phyloP scores from a whole-genome alignment of 2,888 invertebrate genomes.

The Camptogramma bilineatum region DNA sequence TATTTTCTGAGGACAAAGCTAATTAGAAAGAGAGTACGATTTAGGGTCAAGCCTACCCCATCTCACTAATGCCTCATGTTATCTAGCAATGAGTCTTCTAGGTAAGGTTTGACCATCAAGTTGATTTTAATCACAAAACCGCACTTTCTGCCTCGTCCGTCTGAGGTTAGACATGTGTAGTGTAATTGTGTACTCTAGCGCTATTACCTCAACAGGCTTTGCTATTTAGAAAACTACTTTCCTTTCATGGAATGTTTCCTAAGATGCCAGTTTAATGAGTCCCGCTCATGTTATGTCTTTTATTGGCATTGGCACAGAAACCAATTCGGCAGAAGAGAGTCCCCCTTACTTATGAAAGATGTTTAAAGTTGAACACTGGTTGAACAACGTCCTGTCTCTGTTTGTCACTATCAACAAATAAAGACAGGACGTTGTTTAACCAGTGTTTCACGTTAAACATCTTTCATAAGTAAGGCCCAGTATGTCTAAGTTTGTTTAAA shows the following conservation, averaged over 20 bases:
- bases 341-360: too few relatives aligned
- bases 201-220: constrained; percentile 9
- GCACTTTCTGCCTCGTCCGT: neutral
- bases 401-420: too few relatives aligned
- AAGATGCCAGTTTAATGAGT: constrained; percentile 5
- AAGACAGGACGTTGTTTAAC: too few relatives aligned
- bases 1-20: too few relatives aligned
- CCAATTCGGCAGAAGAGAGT: neutral
- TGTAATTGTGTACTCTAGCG: constrained; percentile 1
- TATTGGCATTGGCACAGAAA: constrained; percentile 3
- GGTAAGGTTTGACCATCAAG: neutral
- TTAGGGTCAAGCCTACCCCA: too few relatives aligned
- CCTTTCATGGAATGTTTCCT: constrained; percentile 17
- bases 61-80: too few relatives aligned
- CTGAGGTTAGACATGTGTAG: constrained; percentile 8
- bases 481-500: too few relatives aligned
- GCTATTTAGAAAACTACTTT: constrained; percentile 26
- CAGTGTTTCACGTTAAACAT: too few relatives aligned
- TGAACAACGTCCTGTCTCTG: too few relatives aligned
- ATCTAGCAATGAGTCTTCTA: neutral
- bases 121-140: constrained; percentile 15
- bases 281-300: constrained; percentile 7
- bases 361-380: too few relatives aligned
- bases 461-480: too few relatives aligned
- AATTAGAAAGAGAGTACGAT: too few relatives aligned